phyloP scores from a whole-genome alignment of 2,113 vertebrate species.

The Chlamydotis undulata region DNA sequence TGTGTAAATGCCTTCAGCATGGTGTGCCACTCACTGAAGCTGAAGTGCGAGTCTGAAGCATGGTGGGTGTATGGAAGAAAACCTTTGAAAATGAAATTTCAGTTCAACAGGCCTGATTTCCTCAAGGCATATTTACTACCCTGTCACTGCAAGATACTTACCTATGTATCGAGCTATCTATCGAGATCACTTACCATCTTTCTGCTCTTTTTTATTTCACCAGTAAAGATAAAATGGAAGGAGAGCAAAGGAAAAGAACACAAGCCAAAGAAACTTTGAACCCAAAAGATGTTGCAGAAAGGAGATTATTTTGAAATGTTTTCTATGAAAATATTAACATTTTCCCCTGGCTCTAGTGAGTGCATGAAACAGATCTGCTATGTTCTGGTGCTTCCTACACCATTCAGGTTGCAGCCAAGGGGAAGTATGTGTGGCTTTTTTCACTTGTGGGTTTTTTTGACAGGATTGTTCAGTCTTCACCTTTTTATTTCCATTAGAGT shows the following conservation, averaged over 20 bases:
- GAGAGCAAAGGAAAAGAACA: not conserved
- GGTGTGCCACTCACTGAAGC: not conserved
- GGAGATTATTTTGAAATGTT: constrained; percentile 18
- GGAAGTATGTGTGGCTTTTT: not conserved
- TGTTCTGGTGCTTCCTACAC: constrained; percentile 5
- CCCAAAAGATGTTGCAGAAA: not conserved
- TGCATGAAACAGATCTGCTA: not conserved
- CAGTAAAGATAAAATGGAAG: not conserved
- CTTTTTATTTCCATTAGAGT: not conserved
- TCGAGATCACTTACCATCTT: not conserved
- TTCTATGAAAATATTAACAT: constrained; percentile 30
- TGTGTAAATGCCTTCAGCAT: rapidly evolving
- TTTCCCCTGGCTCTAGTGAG: not conserved
- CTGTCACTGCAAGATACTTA: not conserved
- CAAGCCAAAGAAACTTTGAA: not conserved
- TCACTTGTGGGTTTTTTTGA: not conserved
- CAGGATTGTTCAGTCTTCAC: not conserved
- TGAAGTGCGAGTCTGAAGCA: rapidly evolving
- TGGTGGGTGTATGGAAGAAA: not conserved
- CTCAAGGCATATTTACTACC: not conserved
- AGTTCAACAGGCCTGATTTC: not conserved
- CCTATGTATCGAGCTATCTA: not conserved
- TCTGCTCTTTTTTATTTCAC: not conserved
- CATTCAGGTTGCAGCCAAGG: not conserved
- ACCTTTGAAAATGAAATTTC: not conserved